Conservation (phyloP, 2,888 invertebrate genomes). For the Trichogramma evanescens region DNA sequence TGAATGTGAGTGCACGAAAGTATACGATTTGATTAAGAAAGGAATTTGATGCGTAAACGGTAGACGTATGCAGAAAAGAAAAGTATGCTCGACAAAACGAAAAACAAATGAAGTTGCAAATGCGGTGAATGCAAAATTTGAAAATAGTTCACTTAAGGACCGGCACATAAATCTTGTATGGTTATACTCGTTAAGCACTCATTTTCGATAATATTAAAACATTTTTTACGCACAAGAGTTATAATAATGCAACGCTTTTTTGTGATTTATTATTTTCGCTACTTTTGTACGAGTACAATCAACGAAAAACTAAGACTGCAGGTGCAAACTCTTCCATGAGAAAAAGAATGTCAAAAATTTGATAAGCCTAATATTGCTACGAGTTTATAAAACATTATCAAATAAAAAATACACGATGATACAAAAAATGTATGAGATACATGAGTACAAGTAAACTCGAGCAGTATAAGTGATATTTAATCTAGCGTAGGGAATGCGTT, state of each 20-base stretch:
- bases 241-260: constrained; percentile 13
- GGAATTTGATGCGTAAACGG: constrained; percentile 5
- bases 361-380: constrained; percentile 19
- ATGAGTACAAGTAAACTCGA: constrained; percentile 36
- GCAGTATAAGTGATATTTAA: constrained; percentile 45
- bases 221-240: constrained; percentile 9
- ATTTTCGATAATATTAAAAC: constrained; percentile 8
- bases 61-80: constrained; percentile 5
- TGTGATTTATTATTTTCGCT: constrained; percentile 18
- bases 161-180: background rate
- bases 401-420: constrained; percentile 13
- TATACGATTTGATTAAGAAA: background rate
- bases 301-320: constrained; percentile 22
- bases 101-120: constrained; percentile 9
- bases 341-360: constrained; percentile 20
- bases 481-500: constrained; percentile 42
- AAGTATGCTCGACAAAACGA: constrained; percentile 21
- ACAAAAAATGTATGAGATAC: constrained; percentile 24
- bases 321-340: constrained; percentile 23
- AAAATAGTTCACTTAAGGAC: constrained; percentile 5
- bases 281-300: constrained; percentile 21
- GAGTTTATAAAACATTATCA: constrained; percentile 14
- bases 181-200: constrained; percentile 14
- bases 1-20: constrained; percentile 15
- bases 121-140: constrained; percentile 11